Evolutionary conservation across 2,797 vertebrate species (phyloP), one percentile per base, ranked within the genome.

Genomic region (Xiphorhynchus erythropygius): DNA sequence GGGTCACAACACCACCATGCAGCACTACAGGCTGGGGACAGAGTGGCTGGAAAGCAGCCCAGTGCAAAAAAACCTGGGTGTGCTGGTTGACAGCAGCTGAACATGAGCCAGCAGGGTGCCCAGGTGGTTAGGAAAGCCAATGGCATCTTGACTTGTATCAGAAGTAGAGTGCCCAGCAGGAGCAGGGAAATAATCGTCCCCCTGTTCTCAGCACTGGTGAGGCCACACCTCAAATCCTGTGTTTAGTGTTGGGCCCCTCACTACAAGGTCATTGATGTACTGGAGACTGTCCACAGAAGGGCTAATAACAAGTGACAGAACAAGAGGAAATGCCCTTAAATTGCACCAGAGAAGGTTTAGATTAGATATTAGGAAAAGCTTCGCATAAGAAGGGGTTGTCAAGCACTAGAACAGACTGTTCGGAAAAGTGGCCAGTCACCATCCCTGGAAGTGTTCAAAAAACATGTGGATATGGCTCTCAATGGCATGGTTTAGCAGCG

Each of bases 191-290:
- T 0, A 23, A 49, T 4, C 30, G 9, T 55, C 11, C 9, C 11
- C 21, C 24, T 25, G 42, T 33, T 15, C 16, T 44, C 2, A 0
- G 16, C 13, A 44, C 7, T 30, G 49, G 7, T 62, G 18, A 42
- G 0, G 2, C 9, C 13, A 7, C 32, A 50, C 7, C 37, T 37
- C 1, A 0, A n/a, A 24, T 37, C 4, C 23, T 15, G 17, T 35
- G 12, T 57, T 12, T 50, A 69, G 5, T n/a, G 55, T 28, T 42
- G 35, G 7, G 8, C 8, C 8, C 14, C 8, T 57, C 28, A 25
- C 19, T 44, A 25, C 9, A 44, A 15, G 28, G 42, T 37, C 23
- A 44, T 10, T 56, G 42, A 3, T 2, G 10, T 2, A 7, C 37
- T 30, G 65, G 17, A 57, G 50, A 3, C 6, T 16, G 28, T 57